Conservation (phyloP, 2,113 vertebrate species). For the Dendropsophus ebraccatus region DNA sequence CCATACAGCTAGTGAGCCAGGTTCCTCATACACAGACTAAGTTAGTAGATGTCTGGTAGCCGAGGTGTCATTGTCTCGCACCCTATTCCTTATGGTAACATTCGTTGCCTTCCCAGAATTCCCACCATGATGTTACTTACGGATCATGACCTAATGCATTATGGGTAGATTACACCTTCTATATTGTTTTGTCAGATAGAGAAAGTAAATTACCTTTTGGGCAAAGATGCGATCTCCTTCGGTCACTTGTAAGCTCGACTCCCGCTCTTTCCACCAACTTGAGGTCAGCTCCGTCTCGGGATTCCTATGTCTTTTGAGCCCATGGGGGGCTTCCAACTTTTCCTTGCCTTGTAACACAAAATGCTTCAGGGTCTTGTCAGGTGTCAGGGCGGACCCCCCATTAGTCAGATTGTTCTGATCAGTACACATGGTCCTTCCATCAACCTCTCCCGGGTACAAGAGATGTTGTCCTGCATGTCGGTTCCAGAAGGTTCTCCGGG, state of each 20-base stretch:
- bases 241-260: slow-evolving; percentile 59
- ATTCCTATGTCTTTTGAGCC: slow-evolving; percentile 61
- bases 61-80: too few species aligned
- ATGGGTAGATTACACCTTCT: too few species aligned
- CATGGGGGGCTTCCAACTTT: background rate
- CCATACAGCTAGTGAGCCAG: too few species aligned
- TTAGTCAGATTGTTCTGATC: background rate
- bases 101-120: too few species aligned
- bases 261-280: slow-evolving; percentile 19
- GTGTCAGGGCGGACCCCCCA: slow-evolving; percentile 3
- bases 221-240: slow-evolving; percentile 85
- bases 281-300: slow-evolving; percentile 28
- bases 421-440: background rate
- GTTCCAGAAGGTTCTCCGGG: slow-evolving; percentile 16
- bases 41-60: too few species aligned
- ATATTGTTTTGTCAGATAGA: too few species aligned
- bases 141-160: too few species aligned
- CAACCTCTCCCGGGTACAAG: background rate
- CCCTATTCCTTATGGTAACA: too few species aligned
- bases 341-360: background rate
- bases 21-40: too few species aligned
- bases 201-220: slow-evolving; percentile 79
- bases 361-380: background rate
- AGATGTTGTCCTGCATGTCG: background rate
- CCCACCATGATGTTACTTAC: too few species aligned